A percentile compares a stretch with the other conserved stretches of the same genome.
These are phyloP conservation scores for Pammene fasciana DNA, from an alignment of 2,888 invertebrate species.

Conservation along the genomic window DNA sequence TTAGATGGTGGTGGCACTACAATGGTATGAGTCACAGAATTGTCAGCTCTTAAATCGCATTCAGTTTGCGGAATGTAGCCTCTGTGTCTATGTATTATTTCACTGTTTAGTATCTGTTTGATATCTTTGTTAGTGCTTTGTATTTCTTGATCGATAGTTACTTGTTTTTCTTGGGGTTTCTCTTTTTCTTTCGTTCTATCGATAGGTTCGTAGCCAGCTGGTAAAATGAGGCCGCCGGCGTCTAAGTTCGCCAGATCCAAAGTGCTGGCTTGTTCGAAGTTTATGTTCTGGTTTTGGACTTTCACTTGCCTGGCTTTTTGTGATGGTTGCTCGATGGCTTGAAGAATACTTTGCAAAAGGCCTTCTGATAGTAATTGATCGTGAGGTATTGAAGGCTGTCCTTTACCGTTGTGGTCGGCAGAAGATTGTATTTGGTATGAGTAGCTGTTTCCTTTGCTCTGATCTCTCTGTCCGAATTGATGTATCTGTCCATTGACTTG, in stretches of 20 bases:
- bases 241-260: conserved; percentile 52
- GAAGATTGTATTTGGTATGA: conserved; percentile 90
- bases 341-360: conserved; percentile 90
- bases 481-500: conserved; percentile 51
- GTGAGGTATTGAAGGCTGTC: conserved; percentile 84
- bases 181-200: conserved; percentile 62
- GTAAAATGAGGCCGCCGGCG: conserved; percentile 65
- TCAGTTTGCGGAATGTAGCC: conserved; percentile 60
- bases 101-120: conserved; percentile 52
- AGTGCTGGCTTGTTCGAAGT: conserved; percentile 46
- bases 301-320: conserved; percentile 35
- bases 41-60: conserved; percentile 73
- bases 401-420: conserved; percentile 74
- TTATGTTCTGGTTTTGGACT: conserved; percentile 50
- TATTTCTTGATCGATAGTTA: conserved; percentile 57
- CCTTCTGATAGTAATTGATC: conserved; percentile 91
- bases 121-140: conserved; percentile 59
- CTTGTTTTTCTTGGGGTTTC: conserved; percentile 39
- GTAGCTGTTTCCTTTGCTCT: conserved; percentile 86
- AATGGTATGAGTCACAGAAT: conserved; percentile 72
- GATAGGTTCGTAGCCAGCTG: conserved; percentile 73
- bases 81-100: conserved; percentile 55
- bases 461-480: conserved; percentile 53
- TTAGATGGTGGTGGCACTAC: conserved; percentile 66
- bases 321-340: conserved; percentile 90